Conservation (phyloP, 2,888 invertebrate species). For the Horisme vitalbata region DNA sequence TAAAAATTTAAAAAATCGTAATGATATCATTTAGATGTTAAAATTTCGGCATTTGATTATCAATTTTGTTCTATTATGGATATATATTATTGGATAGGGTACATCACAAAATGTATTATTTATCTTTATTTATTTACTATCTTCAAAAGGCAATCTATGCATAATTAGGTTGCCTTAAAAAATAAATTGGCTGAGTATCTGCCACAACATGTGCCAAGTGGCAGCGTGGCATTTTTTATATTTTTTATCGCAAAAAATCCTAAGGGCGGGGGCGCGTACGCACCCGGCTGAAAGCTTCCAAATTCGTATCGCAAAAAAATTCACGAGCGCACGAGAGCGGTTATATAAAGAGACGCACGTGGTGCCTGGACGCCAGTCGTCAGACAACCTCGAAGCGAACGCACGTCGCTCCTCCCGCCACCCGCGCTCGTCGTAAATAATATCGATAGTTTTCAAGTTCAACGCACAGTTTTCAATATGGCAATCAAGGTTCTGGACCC, state of each 20-base stretch:
- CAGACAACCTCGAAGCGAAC: conserved; percentile 52
- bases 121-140: background rate
- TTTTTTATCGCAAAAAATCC: conserved; percentile 45
- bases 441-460: conserved; percentile 68
- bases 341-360: conserved; percentile 75
- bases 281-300: conserved; percentile 80
- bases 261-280: conserved; percentile 74
- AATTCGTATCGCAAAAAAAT: conserved; percentile 79
- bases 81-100: too few species aligned
- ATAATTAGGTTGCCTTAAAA: conserved; percentile 22
- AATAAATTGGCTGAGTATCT: conserved; percentile 34
- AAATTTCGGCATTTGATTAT: too few species aligned
- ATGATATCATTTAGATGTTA: too few species aligned
- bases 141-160: conserved; percentile 11
- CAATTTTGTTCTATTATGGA: too few species aligned
- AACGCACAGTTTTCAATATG: conserved; percentile 58
- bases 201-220: conserved; percentile 48
- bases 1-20: too few species aligned
- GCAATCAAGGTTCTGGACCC: conserved; percentile 76
- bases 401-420: conserved; percentile 55
- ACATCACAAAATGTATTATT: background rate
- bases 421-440: conserved; percentile 72
- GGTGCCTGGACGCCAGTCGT: conserved; percentile 62
- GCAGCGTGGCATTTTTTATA: conserved; percentile 59
- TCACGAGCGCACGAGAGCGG: conserved; percentile 67